Evolutionary conservation across 2,888 invertebrate genomes (phyloP), one percentile per base, ranked within the genome.

Genomic region (Blastobasis lacticolella): DNA sequence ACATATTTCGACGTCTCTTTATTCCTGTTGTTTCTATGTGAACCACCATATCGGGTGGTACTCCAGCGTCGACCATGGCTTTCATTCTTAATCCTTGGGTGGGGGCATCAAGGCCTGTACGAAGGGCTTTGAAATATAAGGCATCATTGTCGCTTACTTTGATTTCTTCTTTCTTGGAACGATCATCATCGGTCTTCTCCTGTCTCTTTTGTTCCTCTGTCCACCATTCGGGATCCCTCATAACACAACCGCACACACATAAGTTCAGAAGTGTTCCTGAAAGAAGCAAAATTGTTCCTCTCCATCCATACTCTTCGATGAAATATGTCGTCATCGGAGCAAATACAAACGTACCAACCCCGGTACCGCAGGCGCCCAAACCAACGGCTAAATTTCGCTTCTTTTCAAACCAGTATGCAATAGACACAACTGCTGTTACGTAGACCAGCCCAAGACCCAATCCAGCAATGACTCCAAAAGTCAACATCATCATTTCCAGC

Each of bases 401-500:
- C 76, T 94, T 94, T 66, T 97, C 96, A 77, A 97, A 97, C 93
- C 97, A 97, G 73, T 95, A 96, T 6, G 97, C 96, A 54, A 97
- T 95, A 51, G 95, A 94, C 5, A 97, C 96, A 5, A 97, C 96
- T 5, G 96, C 96, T 3, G 96, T 95, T 8, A 96, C 96, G 72
- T 96, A 97, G 49, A 94, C 94, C 49, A 95, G 79, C 5, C 96
- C 95, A 57, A 97, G 85, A 1, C 96, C 97, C 54, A 96, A 75
- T 1, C 96, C 96, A 49, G 95, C 93, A 38, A 96, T 90, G 1
- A 96, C 90, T 40, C 96, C 96, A 73, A 96, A 96, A 0, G 95
- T 96, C 49, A 97, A 71, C 88, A 94, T 94, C 86, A 96, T 91
- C 82, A 93, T 90, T 78, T 93, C 94, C 49, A 97, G 90, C 6